Conservation (phyloP, 2,888 invertebrate species). For the Tenthredo notha region DNA sequence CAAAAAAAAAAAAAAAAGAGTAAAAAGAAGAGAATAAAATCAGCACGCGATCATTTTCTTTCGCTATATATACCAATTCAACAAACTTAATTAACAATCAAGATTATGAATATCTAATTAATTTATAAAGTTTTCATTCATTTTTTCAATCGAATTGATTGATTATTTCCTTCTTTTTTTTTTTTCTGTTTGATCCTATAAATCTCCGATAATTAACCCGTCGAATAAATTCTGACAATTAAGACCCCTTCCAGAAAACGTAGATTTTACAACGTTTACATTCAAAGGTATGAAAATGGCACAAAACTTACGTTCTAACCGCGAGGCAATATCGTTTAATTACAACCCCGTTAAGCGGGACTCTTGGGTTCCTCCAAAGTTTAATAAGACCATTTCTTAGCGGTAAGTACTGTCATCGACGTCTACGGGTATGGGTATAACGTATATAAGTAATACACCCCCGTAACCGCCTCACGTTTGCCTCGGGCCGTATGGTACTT, state of each 20-base stretch:
- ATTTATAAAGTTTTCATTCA: not conserved
- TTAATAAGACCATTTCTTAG: slow-evolving; percentile 50
- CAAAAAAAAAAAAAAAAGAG: not conserved
- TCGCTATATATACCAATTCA: not conserved
- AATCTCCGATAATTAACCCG: not conserved
- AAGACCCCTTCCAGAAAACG: not conserved
- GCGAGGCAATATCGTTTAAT: slow-evolving; percentile 47
- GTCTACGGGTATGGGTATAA: slow-evolving; percentile 6
- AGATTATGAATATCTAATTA: not conserved
- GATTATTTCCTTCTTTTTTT: not conserved
- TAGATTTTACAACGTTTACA: not conserved
- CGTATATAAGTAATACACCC: slow-evolving; percentile 6
- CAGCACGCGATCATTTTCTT: not conserved
- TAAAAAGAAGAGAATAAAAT: not conserved
- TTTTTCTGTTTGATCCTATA: not conserved
- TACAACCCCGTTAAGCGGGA: slow-evolving; percentile 42
- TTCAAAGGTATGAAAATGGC: not conserved
- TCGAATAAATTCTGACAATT: not conserved
- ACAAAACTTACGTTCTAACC: slow-evolving; percentile 9
- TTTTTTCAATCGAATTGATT: not conserved
- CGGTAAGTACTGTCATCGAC: slow-evolving; percentile 47
- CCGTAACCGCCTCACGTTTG: not conserved
- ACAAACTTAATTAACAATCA: not conserved
- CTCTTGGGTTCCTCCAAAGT: slow-evolving; percentile 34
- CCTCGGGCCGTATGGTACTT: not conserved